Percentiles rank a stretch among this genome's conserved stretches.
Conservation (phyloP, 2,113 vertebrate genomes). For the Argyrosomus japonicus region DNA sequence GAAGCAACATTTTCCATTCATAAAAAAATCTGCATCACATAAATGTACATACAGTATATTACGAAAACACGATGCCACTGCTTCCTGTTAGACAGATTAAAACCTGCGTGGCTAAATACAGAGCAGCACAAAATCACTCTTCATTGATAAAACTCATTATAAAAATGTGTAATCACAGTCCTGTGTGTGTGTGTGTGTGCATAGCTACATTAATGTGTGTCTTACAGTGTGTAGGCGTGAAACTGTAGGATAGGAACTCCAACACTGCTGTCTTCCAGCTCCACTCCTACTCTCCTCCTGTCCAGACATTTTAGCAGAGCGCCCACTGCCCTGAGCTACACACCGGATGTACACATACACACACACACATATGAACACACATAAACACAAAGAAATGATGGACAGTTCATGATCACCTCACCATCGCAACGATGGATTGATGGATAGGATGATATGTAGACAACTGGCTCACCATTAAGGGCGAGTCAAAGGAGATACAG, state of each 20-base stretch:
- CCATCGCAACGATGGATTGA: slow-evolving; percentile 19
- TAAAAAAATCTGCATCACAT: slow-evolving; percentile 11
- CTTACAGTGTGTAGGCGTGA: slow-evolving; percentile 90
- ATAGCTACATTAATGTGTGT: slow-evolving; percentile 26
- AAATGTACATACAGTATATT: not conserved
- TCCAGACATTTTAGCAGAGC: slow-evolving; percentile 94
- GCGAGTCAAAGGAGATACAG: slow-evolving; percentile 91
- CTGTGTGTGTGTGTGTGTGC: slow-evolving; percentile 14
- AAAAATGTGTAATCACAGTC: slow-evolving; percentile 47
- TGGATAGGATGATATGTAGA: slow-evolving; percentile 25
- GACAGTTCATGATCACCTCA: slow-evolving; percentile 16
- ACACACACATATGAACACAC: slow-evolving; percentile 65
- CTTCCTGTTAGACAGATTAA: not conserved
- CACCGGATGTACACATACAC: slow-evolving; percentile 36
- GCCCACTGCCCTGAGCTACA: slow-evolving; percentile 89
- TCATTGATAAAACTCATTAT: slow-evolving; percentile 56
- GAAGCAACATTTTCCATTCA: slow-evolving; percentile 29
- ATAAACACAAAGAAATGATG: slow-evolving; percentile 69
- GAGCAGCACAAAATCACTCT: slow-evolving; percentile 3
- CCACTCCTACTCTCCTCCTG: slow-evolving; percentile 92
- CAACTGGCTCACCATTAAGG: slow-evolving; percentile 84
- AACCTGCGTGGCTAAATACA: slow-evolving; percentile 12
- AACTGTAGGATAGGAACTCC: slow-evolving; percentile 92
- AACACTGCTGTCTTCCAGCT: slow-evolving; percentile 90
- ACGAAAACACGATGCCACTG: slow-evolving; percentile 28